These are phyloP conservation scores for Alcis repandata DNA, from an alignment of 2,888 invertebrate species.

Conservation along the genomic window DNA sequence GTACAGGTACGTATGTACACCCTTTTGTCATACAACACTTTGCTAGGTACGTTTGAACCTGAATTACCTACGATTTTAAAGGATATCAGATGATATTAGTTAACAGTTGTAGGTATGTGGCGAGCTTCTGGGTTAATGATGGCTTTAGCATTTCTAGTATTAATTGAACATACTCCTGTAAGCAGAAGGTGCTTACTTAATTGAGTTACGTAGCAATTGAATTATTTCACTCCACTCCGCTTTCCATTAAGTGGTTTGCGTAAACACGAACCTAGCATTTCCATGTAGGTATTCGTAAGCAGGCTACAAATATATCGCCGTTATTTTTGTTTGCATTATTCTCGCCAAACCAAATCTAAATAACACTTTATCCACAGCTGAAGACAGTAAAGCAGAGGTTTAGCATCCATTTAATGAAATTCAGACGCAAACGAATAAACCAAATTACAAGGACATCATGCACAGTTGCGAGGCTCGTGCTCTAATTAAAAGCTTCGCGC, in stretches of 20 bases:
- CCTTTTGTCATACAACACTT: not conserved
- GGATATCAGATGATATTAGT: not conserved
- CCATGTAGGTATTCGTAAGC: conserved; percentile 5
- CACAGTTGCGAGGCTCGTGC: conserved; percentile 15
- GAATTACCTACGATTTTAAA: too few species aligned
- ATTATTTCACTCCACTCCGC: conserved; percentile 28
- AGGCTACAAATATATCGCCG: not conserved
- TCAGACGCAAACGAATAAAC: conserved; percentile 31
- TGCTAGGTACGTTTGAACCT: not conserved
- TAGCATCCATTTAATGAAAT: conserved; percentile 32
- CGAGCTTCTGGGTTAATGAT: not conserved
- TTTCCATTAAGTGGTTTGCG: conserved; percentile 26
- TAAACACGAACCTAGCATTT: conserved; percentile 14
- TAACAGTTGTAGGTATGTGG: not conserved
- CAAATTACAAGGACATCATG: conserved; percentile 33
- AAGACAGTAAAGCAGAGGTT: conserved; percentile 34
- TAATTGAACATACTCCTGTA: conserved; percentile 11
- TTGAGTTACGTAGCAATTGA: conserved; percentile 30
- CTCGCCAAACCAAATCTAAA: conserved; percentile 25
- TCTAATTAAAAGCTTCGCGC: conserved; percentile 28
- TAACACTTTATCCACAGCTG: conserved; percentile 32
- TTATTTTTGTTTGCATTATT: conserved; percentile 30
- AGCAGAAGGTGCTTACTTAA: conserved; percentile 15
- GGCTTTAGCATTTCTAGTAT: conserved; percentile 9
- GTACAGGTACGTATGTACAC: not conserved